Evolutionary conservation across 1,140 invertebrate genomes (phyloP), one percentile per base, ranked within the genome.

Genomic region (Leptinotarsa texana): DNA sequence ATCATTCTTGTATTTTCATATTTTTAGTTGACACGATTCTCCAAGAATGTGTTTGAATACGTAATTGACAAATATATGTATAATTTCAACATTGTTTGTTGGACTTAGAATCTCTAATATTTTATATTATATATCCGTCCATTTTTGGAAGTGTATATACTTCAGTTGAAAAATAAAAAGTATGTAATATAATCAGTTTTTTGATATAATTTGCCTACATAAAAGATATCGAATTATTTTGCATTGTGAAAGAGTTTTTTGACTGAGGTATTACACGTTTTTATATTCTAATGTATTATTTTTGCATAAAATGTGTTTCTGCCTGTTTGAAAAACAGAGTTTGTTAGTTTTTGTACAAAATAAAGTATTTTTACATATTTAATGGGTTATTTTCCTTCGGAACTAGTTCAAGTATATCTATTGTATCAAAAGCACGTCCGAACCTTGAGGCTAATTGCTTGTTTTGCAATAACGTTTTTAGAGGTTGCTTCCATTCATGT

Each of bases 331-430:
- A 61, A 72, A 72, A 63, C 70, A 72, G 70, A 33, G 22, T 27
- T 49, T 5, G 63, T 63, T 63, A 48, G 63, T 49, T 73, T 65
- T 73, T 73, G 71, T 73, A 73, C 71, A 73, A 73, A 73, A 73
- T 73, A 65, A 73, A 73, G 48, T 63, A 63, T 73, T 73, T 73
- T 70, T 65, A 65, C 63, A 65, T 65, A 21, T 33, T 70, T 42
- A 69, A 67, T 22, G 18, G 18, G 65, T 69, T 69, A 27, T n/a
- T 47, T 33, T 69, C 21, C 4, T 69, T 69, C 11, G 0, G 13
- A 78, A 76, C 67, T 71, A 77, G 74, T 77, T 80, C 74, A 80
- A 78, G 77, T 66, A 76, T 75, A 73, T 27, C 71, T 69, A 78
- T 80, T 79, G 77, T 78, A 71, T 67, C 21, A 42, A 15, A 15